Conservation (phyloP, 2,113 vertebrate genomes). For the Alosa alosa region DNA sequence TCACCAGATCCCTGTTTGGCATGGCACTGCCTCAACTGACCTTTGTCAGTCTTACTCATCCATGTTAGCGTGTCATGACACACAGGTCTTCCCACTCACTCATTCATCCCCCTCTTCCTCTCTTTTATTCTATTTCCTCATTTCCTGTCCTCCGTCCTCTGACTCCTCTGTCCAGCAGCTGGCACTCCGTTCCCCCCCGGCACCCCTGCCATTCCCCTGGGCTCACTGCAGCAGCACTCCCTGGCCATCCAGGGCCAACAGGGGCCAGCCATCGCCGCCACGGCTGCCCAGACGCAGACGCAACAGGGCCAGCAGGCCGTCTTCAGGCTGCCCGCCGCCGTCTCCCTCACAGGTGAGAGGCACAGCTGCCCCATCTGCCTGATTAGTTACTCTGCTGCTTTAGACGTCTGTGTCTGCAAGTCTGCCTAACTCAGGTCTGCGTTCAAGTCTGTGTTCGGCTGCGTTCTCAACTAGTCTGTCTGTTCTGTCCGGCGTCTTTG, state of each 20-base stretch:
- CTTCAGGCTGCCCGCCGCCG: constrained; percentile 74
- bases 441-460: too few relatives aligned
- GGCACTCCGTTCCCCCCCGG: constrained; percentile 74
- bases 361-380: background rate
- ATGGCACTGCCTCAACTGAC: background rate
- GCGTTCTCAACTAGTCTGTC: background rate
- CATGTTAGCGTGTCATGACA: background rate
- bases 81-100: background rate
- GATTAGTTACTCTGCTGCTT: background rate
- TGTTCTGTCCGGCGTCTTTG: background rate
- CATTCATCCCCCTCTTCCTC: background rate
- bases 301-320: constrained; percentile 77
- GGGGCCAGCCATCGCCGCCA: constrained; percentile 58
- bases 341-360: constrained; percentile 77
- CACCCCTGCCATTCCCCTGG: constrained; percentile 76
- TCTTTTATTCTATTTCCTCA: background rate
- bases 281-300: constrained; percentile 56
- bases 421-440: too few relatives aligned
- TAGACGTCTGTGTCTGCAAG: too few relatives aligned
- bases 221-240: constrained; percentile 76
- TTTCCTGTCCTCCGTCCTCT: background rate
- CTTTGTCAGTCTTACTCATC: too few relatives aligned
- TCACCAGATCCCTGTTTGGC: background rate
- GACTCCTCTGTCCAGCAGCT: constrained; percentile 55
- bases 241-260: constrained; percentile 74